Conservation (phyloP, 2,113 vertebrate species). For the Corynorhinus townsendii region DNA sequence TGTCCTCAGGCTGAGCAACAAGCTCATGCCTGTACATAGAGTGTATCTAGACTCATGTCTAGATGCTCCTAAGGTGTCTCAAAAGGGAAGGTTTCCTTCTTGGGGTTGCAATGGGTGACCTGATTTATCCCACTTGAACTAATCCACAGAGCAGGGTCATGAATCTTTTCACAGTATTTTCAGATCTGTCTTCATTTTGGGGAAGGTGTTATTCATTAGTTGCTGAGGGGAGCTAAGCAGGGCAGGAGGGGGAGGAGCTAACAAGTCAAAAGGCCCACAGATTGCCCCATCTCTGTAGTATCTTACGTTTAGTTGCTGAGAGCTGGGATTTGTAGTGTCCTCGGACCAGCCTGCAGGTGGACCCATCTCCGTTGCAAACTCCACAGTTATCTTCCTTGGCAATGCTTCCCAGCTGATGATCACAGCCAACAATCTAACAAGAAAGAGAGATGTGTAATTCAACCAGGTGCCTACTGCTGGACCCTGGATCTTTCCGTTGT, state of each 20-base stretch:
- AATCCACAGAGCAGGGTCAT: not conserved
- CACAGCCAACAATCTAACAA: constrained; percentile 94
- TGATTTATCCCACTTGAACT: not conserved
- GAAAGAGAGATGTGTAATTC: constrained; percentile 77
- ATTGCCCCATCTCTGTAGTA: not conserved
- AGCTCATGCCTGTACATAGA: not conserved
- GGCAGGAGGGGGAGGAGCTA: not conserved
- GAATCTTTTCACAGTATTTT: not conserved
- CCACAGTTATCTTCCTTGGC: constrained; percentile 97
- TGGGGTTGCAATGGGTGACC: not conserved
- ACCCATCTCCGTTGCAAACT: constrained; percentile 94
- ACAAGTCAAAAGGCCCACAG: not conserved
- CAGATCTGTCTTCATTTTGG: not conserved
- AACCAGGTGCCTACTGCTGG: constrained; percentile 38
- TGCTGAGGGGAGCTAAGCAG: not conserved
- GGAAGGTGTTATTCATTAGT: not conserved
- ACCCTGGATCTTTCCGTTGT: not conserved
- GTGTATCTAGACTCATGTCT: not conserved
- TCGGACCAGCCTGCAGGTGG: constrained; percentile 94
- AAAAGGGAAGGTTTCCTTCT: not conserved
- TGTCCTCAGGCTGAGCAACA: not conserved
- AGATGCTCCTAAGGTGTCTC: not conserved
- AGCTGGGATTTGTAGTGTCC: constrained; percentile 96
- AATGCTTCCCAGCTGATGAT: constrained; percentile 92
- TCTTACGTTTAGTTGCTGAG: constrained; percentile 91